Evolutionary conservation across 2,888 invertebrate genomes (phyloP), one percentile per base, ranked within the genome.

Genomic region (Polyploca ridens): DNA sequence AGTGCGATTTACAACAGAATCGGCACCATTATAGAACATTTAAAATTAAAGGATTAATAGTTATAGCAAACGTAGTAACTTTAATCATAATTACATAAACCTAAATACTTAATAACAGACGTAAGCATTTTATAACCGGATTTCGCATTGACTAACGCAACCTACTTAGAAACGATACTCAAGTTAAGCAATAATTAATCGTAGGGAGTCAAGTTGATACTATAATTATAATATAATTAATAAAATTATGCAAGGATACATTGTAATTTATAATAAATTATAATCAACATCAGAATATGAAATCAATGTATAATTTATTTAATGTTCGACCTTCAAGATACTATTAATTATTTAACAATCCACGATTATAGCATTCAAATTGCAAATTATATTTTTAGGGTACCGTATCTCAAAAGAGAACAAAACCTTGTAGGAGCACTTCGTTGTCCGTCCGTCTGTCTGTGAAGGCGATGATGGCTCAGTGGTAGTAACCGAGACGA

Each of bases 301-400:
- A 86, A 86, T 84, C 85, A 83, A 86, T 85, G 81, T 78, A 73
- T 86, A 86, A 86, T 85, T 85, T 84, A 86, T 83, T 81, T 82
- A 81, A 83, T 78, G 70, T 70, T 58, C 76, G 81, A 85, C 87
- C 87, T 88, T 87, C 83, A 73, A 64, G 62, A 69, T 66, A 63
- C 75, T 72, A 80, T 83, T 87, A 85, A 86, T 87, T 85, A 86
- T 86, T 86, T 83, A 88, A 88, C 85, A 88, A 88, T 88, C 83
- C 84, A 81, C 85, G 79, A 87, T 86, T 86, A 87, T 83, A 76
- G 82, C 82, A 86, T 88, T 86, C 84, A 86, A 85, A 86, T 86
- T 77, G 88, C 84, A 77, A 85, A 85, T 84, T 79, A 86, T 79
- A 76, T 79, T 82, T 85, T 86, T 80, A 27, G 27, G 27, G 27